These are phyloP conservation scores for Salvelinus fontinalis DNA, from an alignment of 2,113 vertebrate genomes.

Conservation along the genomic window DNA sequence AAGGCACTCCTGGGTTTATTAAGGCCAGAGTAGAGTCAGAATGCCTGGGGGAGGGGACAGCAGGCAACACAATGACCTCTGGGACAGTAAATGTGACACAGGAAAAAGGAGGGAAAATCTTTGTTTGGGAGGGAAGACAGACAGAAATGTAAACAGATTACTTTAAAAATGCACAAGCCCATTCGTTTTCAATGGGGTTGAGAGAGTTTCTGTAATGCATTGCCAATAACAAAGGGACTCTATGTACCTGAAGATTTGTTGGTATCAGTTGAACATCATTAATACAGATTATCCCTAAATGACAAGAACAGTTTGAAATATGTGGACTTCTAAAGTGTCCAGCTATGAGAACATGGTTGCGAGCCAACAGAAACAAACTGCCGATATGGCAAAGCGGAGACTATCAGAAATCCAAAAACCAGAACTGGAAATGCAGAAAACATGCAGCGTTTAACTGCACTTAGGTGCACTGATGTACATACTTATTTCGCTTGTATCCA, in stretches of 20 bases:
- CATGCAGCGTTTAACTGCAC: conserved; percentile 55
- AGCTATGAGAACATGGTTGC: conserved; percentile 18
- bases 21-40: conserved; percentile 52
- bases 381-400: conserved; percentile 15
- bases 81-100: conserved; percentile 51
- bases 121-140: conserved; percentile 6
- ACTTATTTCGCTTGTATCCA: conserved; percentile 60
- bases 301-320: neutral
- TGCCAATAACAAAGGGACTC: neutral
- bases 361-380: conserved; percentile 36
- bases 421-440: conserved; percentile 59
- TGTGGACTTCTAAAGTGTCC: neutral
- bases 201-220: neutral
- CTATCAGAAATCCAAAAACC: conserved; percentile 42
- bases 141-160: neutral
- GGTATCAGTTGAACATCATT: neutral
- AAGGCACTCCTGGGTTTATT: conserved; percentile 70
- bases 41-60: conserved; percentile 26
- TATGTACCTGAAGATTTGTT: neutral
- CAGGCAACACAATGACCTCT: conserved; percentile 49
- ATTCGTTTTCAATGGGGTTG: neutral
- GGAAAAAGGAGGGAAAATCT: conserved; percentile 29
- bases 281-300: neutral
- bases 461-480: conserved; percentile 68
- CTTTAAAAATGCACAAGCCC: too few relatives aligned